phyloP scores from a whole-genome alignment of 2,113 vertebrate genomes.

The Sorex fumeus region DNA sequence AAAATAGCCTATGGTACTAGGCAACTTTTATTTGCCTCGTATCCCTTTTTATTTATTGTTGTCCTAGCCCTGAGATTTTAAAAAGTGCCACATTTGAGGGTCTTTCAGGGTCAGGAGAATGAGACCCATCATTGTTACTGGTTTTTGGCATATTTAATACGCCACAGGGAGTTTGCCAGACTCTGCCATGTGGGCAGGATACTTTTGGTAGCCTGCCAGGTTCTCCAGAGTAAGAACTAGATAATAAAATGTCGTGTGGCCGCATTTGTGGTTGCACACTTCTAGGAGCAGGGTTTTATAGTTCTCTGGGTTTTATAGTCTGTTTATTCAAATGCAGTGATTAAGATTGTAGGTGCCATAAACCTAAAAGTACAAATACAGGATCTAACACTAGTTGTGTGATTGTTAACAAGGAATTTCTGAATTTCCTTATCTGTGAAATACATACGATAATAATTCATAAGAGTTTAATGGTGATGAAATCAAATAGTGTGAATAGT shows the following conservation, averaged over 20 bases:
- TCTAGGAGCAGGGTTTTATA: too few species aligned
- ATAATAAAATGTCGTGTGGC: too few species aligned
- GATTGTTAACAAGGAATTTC: neutral
- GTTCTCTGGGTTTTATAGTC: too few species aligned
- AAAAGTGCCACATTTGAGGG: too few species aligned
- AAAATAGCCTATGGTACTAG: neutral
- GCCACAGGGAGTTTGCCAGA: too few species aligned
- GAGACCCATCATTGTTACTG: too few species aligned
- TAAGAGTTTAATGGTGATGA: neutral
- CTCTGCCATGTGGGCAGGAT: too few species aligned
- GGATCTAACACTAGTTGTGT: neutral
- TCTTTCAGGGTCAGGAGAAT: too few species aligned
- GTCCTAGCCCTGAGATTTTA: neutral
- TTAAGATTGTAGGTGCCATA: neutral
- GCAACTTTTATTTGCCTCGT: neutral
- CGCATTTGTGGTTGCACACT: too few species aligned
- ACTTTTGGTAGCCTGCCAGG: too few species aligned
- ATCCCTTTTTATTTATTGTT: neutral
- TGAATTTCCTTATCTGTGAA: neutral
- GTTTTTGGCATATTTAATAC: too few species aligned
- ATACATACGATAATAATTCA: neutral
- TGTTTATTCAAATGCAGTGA: neutral
- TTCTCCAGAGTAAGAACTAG: too few species aligned
- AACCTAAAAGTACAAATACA: neutral
- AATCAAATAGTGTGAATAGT: conserved; percentile 22